Conservation (phyloP, 2,888 invertebrate species). For the Neoitamus cyanurus region DNA sequence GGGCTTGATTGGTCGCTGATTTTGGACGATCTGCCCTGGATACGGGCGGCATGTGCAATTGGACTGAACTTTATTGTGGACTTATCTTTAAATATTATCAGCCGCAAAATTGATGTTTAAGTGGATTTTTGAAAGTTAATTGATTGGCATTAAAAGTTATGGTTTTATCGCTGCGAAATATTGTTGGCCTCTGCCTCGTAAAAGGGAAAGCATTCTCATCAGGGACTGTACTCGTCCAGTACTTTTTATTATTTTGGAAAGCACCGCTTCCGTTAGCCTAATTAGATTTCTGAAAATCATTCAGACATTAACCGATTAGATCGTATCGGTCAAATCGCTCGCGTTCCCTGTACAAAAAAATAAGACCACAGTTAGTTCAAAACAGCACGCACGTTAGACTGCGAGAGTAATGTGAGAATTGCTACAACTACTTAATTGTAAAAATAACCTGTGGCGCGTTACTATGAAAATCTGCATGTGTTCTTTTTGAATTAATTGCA, state of each 20-base stretch:
- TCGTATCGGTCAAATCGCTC: too few species aligned
- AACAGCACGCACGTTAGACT: too few species aligned
- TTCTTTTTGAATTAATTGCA: too few species aligned
- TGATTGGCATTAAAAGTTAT: not conserved
- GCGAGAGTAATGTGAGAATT: too few species aligned
- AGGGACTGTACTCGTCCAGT: not conserved
- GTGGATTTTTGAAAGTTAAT: not conserved
- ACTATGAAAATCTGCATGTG: too few species aligned
- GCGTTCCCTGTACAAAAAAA: too few species aligned
- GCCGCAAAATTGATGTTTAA: not conserved
- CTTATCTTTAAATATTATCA: not conserved
- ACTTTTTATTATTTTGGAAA: not conserved
- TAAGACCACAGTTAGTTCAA: too few species aligned
- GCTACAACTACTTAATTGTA: too few species aligned
- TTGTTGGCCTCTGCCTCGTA: not conserved
- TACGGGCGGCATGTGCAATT: not conserved
- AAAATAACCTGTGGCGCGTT: too few species aligned
- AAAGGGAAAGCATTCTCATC: not conserved
- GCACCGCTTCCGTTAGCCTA: too few species aligned
- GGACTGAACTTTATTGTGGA: not conserved
- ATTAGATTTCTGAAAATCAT: too few species aligned
- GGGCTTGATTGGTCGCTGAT: not conserved
- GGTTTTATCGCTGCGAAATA: not conserved
- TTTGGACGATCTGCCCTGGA: not conserved
- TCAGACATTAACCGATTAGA: too few species aligned